Evolutionary conservation across 2,888 invertebrate genomes (phyloP).

Genomic region (Drosophila maculinotata): DNA sequence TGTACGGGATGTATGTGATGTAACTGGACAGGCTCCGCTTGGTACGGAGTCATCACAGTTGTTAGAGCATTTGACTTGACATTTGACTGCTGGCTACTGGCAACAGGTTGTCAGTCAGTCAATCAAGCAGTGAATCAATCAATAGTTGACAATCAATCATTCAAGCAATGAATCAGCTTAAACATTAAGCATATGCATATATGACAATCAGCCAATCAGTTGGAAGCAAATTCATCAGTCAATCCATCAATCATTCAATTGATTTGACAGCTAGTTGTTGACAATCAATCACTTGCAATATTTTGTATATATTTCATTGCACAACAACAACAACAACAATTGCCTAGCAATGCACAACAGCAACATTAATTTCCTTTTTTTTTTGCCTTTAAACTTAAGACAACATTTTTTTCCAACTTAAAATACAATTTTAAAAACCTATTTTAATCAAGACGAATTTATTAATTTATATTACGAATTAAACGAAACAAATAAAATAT

Average conservation of each 20-base stretch:
- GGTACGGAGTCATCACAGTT: slow-evolving; percentile 47
- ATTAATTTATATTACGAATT: slow-evolving; percentile 24
- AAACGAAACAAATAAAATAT: slow-evolving; percentile 21
- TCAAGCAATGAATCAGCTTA: background rate
- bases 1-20: background rate
- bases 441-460: slow-evolving; percentile 14
- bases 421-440: slow-evolving; percentile 44
- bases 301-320: background rate
- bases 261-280: background rate
- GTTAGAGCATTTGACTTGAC: background rate
- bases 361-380: slow-evolving; percentile 14
- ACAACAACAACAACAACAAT: slow-evolving; percentile 1
- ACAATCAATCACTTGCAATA: background rate
- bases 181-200: background rate
- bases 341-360: slow-evolving; percentile 36
- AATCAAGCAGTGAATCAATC: slow-evolving; percentile 28
- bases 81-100: slow-evolving; percentile 46
- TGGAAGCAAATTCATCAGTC: slow-evolving; percentile 1
- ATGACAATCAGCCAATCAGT: too few species aligned
- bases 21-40: slow-evolving; percentile 45
- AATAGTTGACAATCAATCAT: slow-evolving; percentile 1
- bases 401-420: slow-evolving; percentile 18
- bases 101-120: slow-evolving; percentile 73
- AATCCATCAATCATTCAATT: slow-evolving; percentile 5
- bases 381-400: slow-evolving; percentile 24